phyloP scores from a whole-genome alignment of 2,888 invertebrate genomes.

The Apodemia mormo region DNA sequence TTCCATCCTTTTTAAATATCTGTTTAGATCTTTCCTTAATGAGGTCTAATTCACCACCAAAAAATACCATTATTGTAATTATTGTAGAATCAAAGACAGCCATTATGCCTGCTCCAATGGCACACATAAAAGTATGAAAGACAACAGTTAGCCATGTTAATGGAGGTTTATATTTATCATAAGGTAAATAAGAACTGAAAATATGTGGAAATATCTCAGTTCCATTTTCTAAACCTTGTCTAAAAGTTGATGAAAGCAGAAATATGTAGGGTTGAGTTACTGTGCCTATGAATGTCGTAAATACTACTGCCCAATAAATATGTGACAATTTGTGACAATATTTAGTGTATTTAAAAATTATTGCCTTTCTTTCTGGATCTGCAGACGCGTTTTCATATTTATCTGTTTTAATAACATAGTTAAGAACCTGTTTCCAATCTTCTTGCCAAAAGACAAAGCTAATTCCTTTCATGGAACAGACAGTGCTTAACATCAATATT shows the following conservation, averaged over 20 bases:
- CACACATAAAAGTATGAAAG: conserved; percentile 53
- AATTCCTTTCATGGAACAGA: conserved; percentile 59
- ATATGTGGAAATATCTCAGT: conserved; percentile 64
- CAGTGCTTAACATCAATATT: conserved; percentile 65
- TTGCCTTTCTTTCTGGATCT: conserved; percentile 44
- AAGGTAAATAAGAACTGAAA: conserved; percentile 68
- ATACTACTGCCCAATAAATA: conserved; percentile 62
- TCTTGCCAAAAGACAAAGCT: conserved; percentile 60
- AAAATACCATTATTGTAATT: conserved; percentile 62
- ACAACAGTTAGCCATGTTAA: conserved; percentile 61
- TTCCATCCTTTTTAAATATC: conserved; percentile 48
- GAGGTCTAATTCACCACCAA: conserved; percentile 64
- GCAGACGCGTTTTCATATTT: conserved; percentile 53
- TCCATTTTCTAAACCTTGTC: conserved; percentile 54
- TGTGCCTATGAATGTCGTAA: conserved; percentile 55
- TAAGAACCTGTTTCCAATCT: conserved; percentile 55
- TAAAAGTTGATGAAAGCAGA: conserved; percentile 49
- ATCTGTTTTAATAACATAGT: conserved; percentile 62
- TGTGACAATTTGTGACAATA: conserved; percentile 60
- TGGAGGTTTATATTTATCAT: conserved; percentile 60
- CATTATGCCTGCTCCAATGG: conserved; percentile 57
- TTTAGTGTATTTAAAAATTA: conserved; percentile 57
- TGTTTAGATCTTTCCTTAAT: conserved; percentile 58
- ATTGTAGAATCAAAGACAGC: conserved; percentile 58
- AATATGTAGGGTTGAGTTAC: conserved; percentile 55